Evolutionary conservation across 1,140 invertebrate genomes (phyloP).

Genomic region (Amyelois transitella): DNA sequence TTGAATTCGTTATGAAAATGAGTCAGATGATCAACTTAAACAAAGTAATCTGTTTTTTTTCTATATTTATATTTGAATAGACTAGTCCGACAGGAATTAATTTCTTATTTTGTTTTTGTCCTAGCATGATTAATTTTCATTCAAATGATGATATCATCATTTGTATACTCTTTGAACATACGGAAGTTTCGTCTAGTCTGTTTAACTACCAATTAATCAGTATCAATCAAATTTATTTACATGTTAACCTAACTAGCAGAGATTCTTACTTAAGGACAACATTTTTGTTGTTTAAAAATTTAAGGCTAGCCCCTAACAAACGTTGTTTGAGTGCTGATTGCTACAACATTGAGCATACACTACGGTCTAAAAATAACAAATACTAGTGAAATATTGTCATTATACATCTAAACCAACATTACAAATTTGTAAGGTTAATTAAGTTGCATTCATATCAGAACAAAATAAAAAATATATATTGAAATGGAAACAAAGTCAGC

Average conservation of each 20-base stretch:
- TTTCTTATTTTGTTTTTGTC: conserved; percentile 6
- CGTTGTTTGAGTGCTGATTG: background rate
- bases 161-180: conserved; percentile 18
- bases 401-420: background rate
- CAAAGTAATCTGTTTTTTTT: conserved; percentile 19
- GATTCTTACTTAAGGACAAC: background rate
- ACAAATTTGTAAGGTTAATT: background rate
- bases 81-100: conserved; percentile 54
- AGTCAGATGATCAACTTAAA: conserved; percentile 33
- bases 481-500: too few relatives aligned
- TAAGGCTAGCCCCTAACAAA: background rate
- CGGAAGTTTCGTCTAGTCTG: conserved; percentile 11
- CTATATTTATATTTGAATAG: conserved; percentile 40
- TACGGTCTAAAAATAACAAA: background rate
- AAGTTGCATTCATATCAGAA: too few relatives aligned
- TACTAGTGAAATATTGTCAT: background rate
- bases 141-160: conserved; percentile 29
- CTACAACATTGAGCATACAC: background rate
- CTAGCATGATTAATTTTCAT: conserved; percentile 4
- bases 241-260: background rate
- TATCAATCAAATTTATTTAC: background rate
- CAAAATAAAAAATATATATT: too few relatives aligned
- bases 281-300: background rate
- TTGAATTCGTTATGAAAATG: conserved; percentile 47
- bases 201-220: conserved; percentile 2